These are phyloP conservation scores for Murina feae DNA, from an alignment of 2,113 vertebrate species.

Conservation along the genomic window DNA sequence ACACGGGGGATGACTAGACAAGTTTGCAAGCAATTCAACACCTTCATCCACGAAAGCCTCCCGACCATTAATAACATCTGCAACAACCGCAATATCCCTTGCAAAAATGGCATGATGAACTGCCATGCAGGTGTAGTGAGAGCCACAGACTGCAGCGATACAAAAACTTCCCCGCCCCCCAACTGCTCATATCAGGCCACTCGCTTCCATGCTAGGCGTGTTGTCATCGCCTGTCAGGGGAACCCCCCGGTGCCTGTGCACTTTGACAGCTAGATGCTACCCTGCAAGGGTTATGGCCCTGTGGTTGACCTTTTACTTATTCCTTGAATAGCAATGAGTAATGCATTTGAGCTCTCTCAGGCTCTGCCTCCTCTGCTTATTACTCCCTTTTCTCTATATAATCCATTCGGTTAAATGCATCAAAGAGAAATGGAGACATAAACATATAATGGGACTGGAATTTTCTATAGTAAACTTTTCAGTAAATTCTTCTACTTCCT, in stretches of 20 bases:
- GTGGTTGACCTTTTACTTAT: not conserved
- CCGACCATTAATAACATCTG: slow-evolving; percentile 57
- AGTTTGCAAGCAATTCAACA: slow-evolving; percentile 67
- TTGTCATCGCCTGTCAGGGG: slow-evolving; percentile 66
- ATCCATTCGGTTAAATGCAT: not conserved
- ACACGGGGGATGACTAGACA: slow-evolving; percentile 33
- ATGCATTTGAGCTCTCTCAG: not conserved
- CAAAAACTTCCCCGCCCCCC: not conserved
- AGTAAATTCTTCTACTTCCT: not conserved
- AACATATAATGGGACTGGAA: not conserved
- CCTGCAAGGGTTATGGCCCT: not conserved
- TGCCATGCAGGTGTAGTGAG: slow-evolving; percentile 56
- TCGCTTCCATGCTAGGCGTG: no score
- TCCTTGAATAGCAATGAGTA: not conserved
- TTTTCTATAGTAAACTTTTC: not conserved
- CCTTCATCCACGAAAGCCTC: slow-evolving; percentile 69
- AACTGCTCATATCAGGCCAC: slow-evolving; percentile 60
- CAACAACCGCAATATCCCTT: not conserved
- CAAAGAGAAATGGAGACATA: slow-evolving; percentile 9
- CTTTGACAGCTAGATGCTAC: slow-evolving; percentile 47
- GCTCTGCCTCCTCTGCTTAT: not conserved
- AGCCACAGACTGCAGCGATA: slow-evolving; percentile 65
- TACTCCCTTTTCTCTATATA: not conserved
- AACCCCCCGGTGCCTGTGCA: slow-evolving; percentile 57
- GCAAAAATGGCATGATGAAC: slow-evolving; percentile 57